Conservation (phyloP, 2,797 vertebrate species). For the Apogon hyalosoma region DNA sequence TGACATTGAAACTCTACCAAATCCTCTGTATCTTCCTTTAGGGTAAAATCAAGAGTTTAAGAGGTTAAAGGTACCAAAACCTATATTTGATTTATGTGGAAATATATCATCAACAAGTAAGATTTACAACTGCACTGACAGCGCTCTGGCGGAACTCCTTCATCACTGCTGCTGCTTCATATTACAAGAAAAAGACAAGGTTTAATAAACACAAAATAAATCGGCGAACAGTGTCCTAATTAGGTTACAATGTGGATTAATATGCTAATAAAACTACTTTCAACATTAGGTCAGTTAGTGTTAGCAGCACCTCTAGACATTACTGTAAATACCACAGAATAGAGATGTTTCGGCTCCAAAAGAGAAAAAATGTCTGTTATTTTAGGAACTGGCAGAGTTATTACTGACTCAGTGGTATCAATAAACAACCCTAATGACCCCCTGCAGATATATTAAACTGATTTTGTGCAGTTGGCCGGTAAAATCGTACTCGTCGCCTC, state of each 20-base stretch:
- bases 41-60: slow-evolving; percentile 52
- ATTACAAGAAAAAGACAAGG: not conserved
- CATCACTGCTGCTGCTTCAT: slow-evolving; percentile 7
- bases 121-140: slow-evolving; percentile 63
- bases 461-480: slow-evolving; percentile 16
- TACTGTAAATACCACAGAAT: not conserved
- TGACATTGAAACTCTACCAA: slow-evolving; percentile 30
- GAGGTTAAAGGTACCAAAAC: slow-evolving; percentile 49
- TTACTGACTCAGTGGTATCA: slow-evolving; percentile 36
- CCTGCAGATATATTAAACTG: slow-evolving; percentile 49
- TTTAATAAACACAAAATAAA: not conserved
- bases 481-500: slow-evolving; percentile 42
- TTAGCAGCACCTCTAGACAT: not conserved
- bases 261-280: too few species aligned
- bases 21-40: slow-evolving; percentile 41
- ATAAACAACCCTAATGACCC: slow-evolving; percentile 43
- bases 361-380: slow-evolving; percentile 18
- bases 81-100: slow-evolving; percentile 61
- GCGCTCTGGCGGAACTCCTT: slow-evolving; percentile 31
- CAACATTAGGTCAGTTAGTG: too few species aligned
- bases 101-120: slow-evolving; percentile 47
- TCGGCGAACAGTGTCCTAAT: too few species aligned
- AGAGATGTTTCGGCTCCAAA: slow-evolving; percentile 5
- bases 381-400: slow-evolving; percentile 28
- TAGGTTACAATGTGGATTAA: too few species aligned